Percentiles rank a stretch among this genome's conserved stretches.
These are phyloP conservation scores for Chrysaora quinquecirrha DNA, from an alignment of 30 jellyfish, hydroid and myxozoan genomes.

Conservation along the genomic window DNA sequence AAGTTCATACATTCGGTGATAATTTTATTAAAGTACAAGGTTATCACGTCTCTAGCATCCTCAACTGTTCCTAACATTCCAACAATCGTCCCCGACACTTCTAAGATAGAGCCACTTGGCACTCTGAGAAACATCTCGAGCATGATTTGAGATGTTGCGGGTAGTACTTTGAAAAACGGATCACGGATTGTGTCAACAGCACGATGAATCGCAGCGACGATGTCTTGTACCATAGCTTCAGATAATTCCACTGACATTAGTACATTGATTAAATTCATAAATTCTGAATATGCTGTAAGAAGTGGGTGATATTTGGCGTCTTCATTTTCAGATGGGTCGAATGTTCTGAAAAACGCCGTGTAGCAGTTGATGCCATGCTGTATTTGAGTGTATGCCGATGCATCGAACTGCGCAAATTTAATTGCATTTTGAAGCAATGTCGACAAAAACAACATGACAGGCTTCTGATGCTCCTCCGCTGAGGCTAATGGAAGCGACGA, in stretches of 20 bases:
- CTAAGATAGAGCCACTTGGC: conserved; percentile 65
- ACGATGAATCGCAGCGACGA: conserved; percentile 54
- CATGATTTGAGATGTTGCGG: conserved; percentile 43
- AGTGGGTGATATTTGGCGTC: conserved; percentile 58
- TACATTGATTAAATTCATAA: conserved; percentile 21
- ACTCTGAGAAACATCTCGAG: conserved; percentile 35
- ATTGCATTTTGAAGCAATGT: conserved; percentile 44
- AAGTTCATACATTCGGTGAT: conserved; percentile 19
- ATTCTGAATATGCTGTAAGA: conserved; percentile 22
- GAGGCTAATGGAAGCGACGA: conserved; percentile 41
- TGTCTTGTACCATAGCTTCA: conserved; percentile 60
- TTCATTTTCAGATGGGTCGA: conserved; percentile 61
- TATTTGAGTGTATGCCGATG: conserved; percentile 44
- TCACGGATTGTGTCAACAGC: conserved; percentile 87
- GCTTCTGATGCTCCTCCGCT: conserved; percentile 50
- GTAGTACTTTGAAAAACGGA: conserved; percentile 57
- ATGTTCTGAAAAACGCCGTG: conserved; percentile 74
- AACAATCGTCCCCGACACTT: conserved; percentile 63
- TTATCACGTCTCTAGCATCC: conserved; percentile 10
- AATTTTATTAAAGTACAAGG: conserved; percentile 51
- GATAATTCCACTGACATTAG: conserved; percentile 8
- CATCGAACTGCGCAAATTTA: conserved; percentile 41
- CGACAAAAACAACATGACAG: conserved; percentile 46
- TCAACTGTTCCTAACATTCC: conserved; percentile 79
- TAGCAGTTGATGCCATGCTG: conserved; percentile 66